A percentile compares a stretch with the other conserved stretches of the same genome.
Evolutionary conservation across 2,888 invertebrate genomes (phyloP).

Genomic region (Acleris cristana): DNA sequence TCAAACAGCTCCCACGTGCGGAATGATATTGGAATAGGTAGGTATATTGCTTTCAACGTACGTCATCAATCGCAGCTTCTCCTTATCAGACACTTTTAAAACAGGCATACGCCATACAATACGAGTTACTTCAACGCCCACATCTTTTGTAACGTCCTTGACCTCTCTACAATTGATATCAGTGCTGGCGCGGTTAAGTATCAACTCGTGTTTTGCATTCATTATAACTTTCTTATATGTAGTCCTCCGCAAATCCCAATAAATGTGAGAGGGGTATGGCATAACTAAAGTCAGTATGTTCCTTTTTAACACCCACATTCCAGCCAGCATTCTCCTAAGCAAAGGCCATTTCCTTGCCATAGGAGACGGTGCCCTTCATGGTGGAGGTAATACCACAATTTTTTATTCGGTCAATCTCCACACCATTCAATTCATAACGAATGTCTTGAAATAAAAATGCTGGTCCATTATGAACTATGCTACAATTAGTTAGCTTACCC

Average conservation of each 20-base stretch:
- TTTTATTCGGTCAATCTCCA: slow-evolving; percentile 37
- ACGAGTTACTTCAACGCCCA: not conserved
- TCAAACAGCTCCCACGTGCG: slow-evolving; percentile 28
- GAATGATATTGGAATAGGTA: slow-evolving; percentile 9
- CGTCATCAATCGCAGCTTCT: slow-evolving; percentile 21
- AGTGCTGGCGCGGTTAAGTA: slow-evolving; percentile 17
- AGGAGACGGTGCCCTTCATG: slow-evolving; percentile 24
- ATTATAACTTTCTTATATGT: slow-evolving; percentile 30
- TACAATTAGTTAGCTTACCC: not conserved
- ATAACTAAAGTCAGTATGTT: slow-evolving; percentile 10
- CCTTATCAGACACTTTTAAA: slow-evolving; percentile 24
- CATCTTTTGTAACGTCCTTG: not conserved
- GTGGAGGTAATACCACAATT: slow-evolving; percentile 40
- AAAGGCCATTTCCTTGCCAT: slow-evolving; percentile 6
- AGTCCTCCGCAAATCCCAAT: slow-evolving; percentile 35
- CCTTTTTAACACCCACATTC: slow-evolving; percentile 8
- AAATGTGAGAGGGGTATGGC: slow-evolving; percentile 31
- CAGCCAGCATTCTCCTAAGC: slow-evolving; percentile 2
- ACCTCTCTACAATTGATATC: slow-evolving; percentile 4
- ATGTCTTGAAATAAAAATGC: slow-evolving; percentile 32
- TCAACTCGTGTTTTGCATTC: slow-evolving; percentile 37
- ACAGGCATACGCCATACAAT: slow-evolving; percentile 25
- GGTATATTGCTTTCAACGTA: slow-evolving; percentile 5
- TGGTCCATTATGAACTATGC: not conserved
- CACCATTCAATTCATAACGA: slow-evolving; percentile 31